Base-by-base conservation (phyloP, 2,113 vertebrate genomes). In the Oreamnos americanus region DNA sequence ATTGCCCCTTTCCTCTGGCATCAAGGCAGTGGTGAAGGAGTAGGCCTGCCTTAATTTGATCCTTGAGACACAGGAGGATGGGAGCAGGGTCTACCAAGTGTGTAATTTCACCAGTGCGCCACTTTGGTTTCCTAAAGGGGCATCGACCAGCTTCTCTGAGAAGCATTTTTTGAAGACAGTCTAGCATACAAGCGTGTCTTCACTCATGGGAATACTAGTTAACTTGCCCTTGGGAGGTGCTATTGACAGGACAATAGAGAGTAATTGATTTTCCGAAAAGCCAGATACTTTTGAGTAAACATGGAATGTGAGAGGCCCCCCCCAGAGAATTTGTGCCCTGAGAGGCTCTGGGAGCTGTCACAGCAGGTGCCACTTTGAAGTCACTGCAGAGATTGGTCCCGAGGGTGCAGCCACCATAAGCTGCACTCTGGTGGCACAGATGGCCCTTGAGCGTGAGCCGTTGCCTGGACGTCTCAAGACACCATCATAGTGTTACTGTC, bases 41-140 rank as follows among this genome's bases (percentile, higher is more conserved):
- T 39, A 36, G 7, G 0, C 26, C 30, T 62, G 60, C 30, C 3
- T 15, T 15, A 14, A 47, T 55, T 55, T 23, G 21, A 12, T 51
- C 10, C 43, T 16, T 3, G 19, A 45, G 81, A 21, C 30, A 1
- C 16, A 60, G 57, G 55, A 33, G 10, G 28, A 16, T 0, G 6
- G 47, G 55, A 13, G 2, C 7, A 4, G 28, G 13, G 1, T 1
- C 11, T 1, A 1, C 3, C 0, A 1, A 7, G 9, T 30, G 2
- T 15, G 83, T 45, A 1, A 7, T 19, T 47, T 5, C 25, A 5
- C 6, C 3, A 0, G 1, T 0, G 6, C 0, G 0, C 33, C 49
- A 8, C 6, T 23, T 3, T 36, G 16, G 6, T 16, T 60, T 21
- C 45, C 23, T 51, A n/a, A n/a, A 60, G 23, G 4, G 6, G 4